Evolutionary conservation across 2,797 vertebrate genomes (phyloP), one percentile per base, ranked within the genome.

Genomic region (Pyrocephalus nanus): DNA sequence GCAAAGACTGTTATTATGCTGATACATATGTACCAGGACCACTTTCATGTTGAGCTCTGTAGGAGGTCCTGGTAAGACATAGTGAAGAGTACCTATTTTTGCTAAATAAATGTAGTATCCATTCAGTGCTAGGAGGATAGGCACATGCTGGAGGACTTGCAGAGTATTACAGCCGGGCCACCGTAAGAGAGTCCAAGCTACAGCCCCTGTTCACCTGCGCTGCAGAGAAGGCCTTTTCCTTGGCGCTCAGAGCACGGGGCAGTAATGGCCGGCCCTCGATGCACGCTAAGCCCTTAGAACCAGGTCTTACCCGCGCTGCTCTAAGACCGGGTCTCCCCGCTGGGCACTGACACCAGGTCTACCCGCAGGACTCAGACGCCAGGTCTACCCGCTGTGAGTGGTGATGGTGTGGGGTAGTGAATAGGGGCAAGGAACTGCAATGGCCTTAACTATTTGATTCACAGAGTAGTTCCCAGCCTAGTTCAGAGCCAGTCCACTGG

Each of bases 401-500:
- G 30, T 45, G 62, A 30, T 0, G 0, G 11, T 12, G 11, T 12
- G 0, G 6, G 4, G 29, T 32, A 47, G 23, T 15, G 32, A 34
- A n/a, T 18, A 30, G 11, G n/a, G 22, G 12, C 2, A 21, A 38
- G 25, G 65, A 57, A 9, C 8, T 7, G 2, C 26, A 19, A 15
- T 15, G 38, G 12, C n/a, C 9, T 53, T 54, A 45, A 25, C 23
- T 20, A 21, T 34, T 78, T 17, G 19, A 18, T 34, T 64, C 21
- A 6, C 10, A 54, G 32, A 9, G 40, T 25, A 23, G 29, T 22
- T 69, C 40, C 11, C 5, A 8, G 25, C 2, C 15, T 25, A 12
- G 14, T 50, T 62, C 0, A 0, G 8, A 32, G 21, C 10, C 0
- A 1, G 22, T 8, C 6, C 1, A 1, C 29, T 29, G 42, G 6